Percentiles rank a stretch among this genome's conserved stretches.
These are phyloP conservation scores for Paedocypris sp. DNA, from an alignment of 2,113 vertebrate species.

Conservation along the genomic window DNA sequence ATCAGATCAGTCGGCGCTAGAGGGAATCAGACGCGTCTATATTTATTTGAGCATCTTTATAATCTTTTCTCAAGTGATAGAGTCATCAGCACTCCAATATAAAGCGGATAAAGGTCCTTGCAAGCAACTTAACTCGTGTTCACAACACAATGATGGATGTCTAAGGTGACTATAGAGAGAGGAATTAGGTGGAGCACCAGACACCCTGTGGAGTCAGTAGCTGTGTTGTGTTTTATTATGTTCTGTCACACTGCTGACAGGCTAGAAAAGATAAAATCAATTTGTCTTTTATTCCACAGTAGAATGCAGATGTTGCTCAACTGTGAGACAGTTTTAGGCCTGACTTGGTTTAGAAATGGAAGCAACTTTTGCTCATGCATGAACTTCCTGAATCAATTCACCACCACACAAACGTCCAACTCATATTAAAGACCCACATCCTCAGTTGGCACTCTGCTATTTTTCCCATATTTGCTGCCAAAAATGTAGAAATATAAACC, in stretches of 20 bases:
- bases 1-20: too few species aligned
- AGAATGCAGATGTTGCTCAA: conserved; percentile 38
- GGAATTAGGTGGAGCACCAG: conserved; percentile 33
- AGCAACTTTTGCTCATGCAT: conserved; percentile 6
- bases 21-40: neutral
- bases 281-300: conserved; percentile 65
- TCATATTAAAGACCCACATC: conserved; percentile 5
- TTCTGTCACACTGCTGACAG: conserved; percentile 46
- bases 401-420: neutral
- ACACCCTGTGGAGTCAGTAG: conserved; percentile 36
- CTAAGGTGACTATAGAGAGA: neutral
- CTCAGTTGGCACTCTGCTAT: neutral
- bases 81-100: neutral
- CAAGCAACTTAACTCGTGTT: neutral
- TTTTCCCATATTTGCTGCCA: neutral
- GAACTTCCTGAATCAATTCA: conserved; percentile 21
- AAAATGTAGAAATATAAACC: neutral
- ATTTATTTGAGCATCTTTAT: neutral
- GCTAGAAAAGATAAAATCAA: conserved; percentile 51
- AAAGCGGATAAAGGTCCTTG: neutral
- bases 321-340: neutral
- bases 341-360: conserved; percentile 4
- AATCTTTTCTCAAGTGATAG: neutral
- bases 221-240: conserved; percentile 39
- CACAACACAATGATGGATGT: neutral